Evolutionary conservation across 1,140 invertebrate species (phyloP).

Genomic region (Zophobas morio): DNA sequence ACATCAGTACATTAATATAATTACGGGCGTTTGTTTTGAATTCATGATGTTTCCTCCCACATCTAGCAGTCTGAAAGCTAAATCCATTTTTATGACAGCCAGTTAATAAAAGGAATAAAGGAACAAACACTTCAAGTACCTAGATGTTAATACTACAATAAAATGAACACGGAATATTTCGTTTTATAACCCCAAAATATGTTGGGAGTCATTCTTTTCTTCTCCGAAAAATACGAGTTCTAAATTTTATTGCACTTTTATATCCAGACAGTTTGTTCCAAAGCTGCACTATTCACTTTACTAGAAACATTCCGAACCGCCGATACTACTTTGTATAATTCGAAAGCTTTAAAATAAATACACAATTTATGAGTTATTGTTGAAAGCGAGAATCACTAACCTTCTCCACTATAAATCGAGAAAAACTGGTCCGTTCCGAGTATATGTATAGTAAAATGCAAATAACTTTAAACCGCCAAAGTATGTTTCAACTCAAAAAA

Average conservation of each 20-base stretch:
- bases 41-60: too few species aligned
- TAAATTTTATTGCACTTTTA: slow-evolving; percentile 48
- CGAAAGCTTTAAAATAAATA: slow-evolving; percentile 8
- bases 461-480: too few species aligned
- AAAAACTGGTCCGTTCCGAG: too few species aligned
- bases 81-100: not conserved
- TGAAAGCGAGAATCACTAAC: too few species aligned
- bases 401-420: too few species aligned
- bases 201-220: slow-evolving; percentile 24
- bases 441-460: too few species aligned
- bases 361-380: not conserved
- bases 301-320: slow-evolving; percentile 18
- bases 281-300: slow-evolving; percentile 35
- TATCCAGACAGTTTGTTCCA: slow-evolving; percentile 14
- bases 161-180: slow-evolving; percentile 37
- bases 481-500: too few species aligned
- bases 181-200: slow-evolving; percentile 42
- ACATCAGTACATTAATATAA: too few species aligned
- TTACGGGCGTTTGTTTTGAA: not conserved
- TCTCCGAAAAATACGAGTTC: slow-evolving; percentile 24
- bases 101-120: not conserved
- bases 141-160: slow-evolving; percentile 37
- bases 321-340: slow-evolving; percentile 17
- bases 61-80: not conserved
- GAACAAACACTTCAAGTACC: slow-evolving; percentile 2